phyloP scores from a whole-genome alignment of 2,888 invertebrate species.

The Torymus tubicola region DNA sequence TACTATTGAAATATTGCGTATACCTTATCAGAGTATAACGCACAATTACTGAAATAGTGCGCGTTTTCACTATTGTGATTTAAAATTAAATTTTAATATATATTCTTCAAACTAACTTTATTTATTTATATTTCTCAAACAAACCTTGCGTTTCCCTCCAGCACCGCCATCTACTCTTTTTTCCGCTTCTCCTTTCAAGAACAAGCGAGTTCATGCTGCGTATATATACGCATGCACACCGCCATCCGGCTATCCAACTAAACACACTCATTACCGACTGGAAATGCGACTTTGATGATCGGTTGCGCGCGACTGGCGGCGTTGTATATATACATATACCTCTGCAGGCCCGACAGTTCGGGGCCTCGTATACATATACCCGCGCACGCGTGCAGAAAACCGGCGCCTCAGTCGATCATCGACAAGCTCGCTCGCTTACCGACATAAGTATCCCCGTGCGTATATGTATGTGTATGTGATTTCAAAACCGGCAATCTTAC shows the following conservation, averaged over 20 bases:
- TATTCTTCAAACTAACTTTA: too few relatives aligned
- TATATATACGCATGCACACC: conserved; percentile 41
- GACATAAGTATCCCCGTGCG: too few relatives aligned
- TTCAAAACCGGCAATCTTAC: conserved; percentile 18
- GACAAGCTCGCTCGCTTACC: conserved; percentile 26
- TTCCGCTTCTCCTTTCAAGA: conserved; percentile 46
- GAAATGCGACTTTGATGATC: conserved; percentile 76
- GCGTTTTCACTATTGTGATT: too few relatives aligned
- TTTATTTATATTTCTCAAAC: too few relatives aligned
- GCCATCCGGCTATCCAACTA: conserved; percentile 66
- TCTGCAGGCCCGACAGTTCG: background rate
- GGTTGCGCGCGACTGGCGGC: conserved; percentile 63
- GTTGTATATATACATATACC: background rate
- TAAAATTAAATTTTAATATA: too few relatives aligned
- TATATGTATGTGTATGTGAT: too few relatives aligned
- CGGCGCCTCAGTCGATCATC: background rate
- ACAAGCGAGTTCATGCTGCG: background rate
- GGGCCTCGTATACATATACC: conserved; percentile 1
- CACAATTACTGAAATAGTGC: too few relatives aligned
- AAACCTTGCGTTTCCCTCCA: background rate
- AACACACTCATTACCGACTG: conserved; percentile 72
- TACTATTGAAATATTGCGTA: too few relatives aligned
- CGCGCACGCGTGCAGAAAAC: background rate
- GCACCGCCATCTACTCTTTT: conserved; percentile 18
- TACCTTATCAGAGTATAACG: too few relatives aligned